Evolutionary conservation across 2,113 vertebrate genomes (phyloP).

Genomic region (Jacana jacana): DNA sequence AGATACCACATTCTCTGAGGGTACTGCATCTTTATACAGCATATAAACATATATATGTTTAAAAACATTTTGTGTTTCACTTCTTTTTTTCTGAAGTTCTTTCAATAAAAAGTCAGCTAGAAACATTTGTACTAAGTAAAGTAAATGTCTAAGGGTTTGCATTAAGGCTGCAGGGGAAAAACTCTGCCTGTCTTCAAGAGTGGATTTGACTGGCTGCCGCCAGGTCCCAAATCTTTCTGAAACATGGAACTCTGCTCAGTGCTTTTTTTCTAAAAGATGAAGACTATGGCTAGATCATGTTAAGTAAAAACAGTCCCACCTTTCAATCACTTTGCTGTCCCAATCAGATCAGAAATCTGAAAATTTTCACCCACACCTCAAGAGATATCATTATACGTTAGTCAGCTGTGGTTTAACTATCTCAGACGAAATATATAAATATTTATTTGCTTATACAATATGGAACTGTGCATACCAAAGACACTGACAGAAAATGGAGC

Average conservation of each 20-base stretch:
- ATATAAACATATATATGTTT: fast-evolving
- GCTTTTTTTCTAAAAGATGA: not conserved
- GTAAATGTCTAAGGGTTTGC: not conserved
- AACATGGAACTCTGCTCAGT: not conserved
- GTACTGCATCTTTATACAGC: not conserved
- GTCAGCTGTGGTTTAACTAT: not conserved
- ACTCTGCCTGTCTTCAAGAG: not conserved
- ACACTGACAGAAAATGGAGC: not conserved
- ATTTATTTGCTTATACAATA: not conserved
- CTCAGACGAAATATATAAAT: not conserved
- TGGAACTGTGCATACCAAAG: not conserved
- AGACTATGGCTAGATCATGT: not conserved
- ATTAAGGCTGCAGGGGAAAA: not conserved
- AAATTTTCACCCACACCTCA: not conserved
- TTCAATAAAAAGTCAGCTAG: not conserved
- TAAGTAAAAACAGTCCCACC: not conserved
- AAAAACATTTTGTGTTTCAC: not conserved
- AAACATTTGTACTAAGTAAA: not conserved
- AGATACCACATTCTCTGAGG: not conserved
- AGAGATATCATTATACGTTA: not conserved
- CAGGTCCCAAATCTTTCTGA: not conserved
- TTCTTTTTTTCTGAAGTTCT: not conserved
- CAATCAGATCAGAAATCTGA: not conserved
- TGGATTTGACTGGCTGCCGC: not conserved
- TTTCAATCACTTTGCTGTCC: not conserved